Evolutionary conservation across 2,888 invertebrate genomes (phyloP).

Genomic region (Carterocephalus palaemon): DNA sequence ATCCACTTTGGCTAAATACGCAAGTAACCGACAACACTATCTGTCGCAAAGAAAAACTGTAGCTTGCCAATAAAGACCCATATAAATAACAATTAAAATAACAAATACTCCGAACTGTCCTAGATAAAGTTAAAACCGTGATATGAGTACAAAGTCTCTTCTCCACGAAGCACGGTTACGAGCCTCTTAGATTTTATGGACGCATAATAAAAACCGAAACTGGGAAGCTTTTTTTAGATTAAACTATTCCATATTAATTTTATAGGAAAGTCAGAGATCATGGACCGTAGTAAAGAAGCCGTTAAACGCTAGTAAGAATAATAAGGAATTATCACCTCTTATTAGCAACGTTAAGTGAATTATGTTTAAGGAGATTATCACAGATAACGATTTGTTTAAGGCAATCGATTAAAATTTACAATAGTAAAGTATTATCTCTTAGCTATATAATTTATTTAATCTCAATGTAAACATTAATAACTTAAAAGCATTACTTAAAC

Average conservation of each 20-base stretch:
- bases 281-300: constrained; percentile 49
- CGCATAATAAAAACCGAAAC: constrained; percentile 61
- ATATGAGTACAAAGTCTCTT: constrained; percentile 44
- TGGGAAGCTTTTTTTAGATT: constrained; percentile 58
- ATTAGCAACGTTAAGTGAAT: constrained; percentile 25
- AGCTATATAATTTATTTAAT: not conserved
- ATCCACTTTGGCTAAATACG: constrained; percentile 3
- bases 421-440: constrained; percentile 2
- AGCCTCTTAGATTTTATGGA: constrained; percentile 63
- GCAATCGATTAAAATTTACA: constrained; percentile 12
- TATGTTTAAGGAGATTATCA: constrained; percentile 16
- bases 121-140: constrained; percentile 44
- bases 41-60: not conserved
- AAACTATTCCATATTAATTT: constrained; percentile 54
- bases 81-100: constrained; percentile 53
- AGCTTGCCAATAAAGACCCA: constrained; percentile 21
- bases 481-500: constrained; percentile 12
- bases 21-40: not conserved
- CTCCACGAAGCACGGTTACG: constrained; percentile 46
- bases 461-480: constrained; percentile 7
- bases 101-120: constrained; percentile 57
- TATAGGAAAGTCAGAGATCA: constrained; percentile 44
- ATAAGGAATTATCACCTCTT: constrained; percentile 19
- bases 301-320: constrained; percentile 40
- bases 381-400: constrained; percentile 13